Evolutionary conservation across 2,797 vertebrate genomes (phyloP), one percentile per base, ranked within the genome.

Genomic region (Pipistrellus nathusii): DNA sequence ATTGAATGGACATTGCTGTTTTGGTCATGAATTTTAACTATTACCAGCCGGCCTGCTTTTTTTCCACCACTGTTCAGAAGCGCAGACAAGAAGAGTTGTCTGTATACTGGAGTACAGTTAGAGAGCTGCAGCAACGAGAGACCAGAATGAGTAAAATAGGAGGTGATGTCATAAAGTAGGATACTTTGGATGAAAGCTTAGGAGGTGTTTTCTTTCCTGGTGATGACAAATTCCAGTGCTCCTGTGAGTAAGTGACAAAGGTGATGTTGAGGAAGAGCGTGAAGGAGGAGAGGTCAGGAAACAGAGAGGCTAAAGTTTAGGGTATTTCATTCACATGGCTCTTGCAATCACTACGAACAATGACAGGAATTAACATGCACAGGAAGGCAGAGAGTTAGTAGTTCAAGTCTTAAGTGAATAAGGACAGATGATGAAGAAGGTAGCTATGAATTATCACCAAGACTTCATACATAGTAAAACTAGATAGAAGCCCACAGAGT

Each of bases 331-430:
- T 44, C 35, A 73, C 21, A 21, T 6, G 4, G 32, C 80, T 93
- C 68, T 76, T 94, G 68, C 3, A 51, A 59, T 91, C 53, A 81
- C 53, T 68, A 57, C 69, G 72, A 90, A 94, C 73, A 82, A 88
- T 27, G 13, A 35, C 80, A 88, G 69, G 66, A 95, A 88, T 75
- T 73, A 73, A 90, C 83, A 85, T 81, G 23, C 21, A 48, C 59
- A 85, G 78, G 72, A 85, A 69, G 76, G 30, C 14, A 59, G 80
- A 62, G 55, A 92, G 64, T 90, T 85, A 80, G 66, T 57, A 53
- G 76, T 32, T 77, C 30, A 94, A 87, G 44, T 78, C 21, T 55
- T 78, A 93, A 80, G 8, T 38, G 64, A 94, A 83, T 20, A 35
- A 84, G 13, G 32, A 90, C 72, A 92, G 93, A 76, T 66, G 17